Evolutionary conservation across 2,113 vertebrate genomes (phyloP), one percentile per base, ranked within the genome.

Genomic region (Oceanites oceanicus): DNA sequence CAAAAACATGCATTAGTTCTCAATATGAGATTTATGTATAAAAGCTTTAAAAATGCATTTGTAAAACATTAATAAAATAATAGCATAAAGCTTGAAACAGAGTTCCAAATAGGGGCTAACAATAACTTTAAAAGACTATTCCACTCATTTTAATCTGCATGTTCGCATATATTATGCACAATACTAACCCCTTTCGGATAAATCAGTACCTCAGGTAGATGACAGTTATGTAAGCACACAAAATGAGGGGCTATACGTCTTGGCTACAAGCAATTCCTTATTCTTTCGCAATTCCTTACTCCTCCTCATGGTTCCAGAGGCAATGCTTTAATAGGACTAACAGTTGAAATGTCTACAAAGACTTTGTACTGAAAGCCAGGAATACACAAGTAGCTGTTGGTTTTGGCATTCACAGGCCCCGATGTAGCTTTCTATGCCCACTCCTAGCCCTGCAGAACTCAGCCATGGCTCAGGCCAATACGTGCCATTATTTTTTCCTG

Each of bases 351-450:
- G 44, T 34, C 34, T 40, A 23, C 32, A 45, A 36, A 62, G 17
- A 38, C 23, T 65, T 38, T 38, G 7, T 21, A 47, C n/a, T 45
- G 17, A 17, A 67, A 63, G n/a, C 13, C 25, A 32, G 53, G 22
- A 68, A 40, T 4, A 49, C 29, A 7, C 6, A 44, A 18, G 6
- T 6, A 44, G 47, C 16, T 71, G 27, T 20, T n/a, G 34, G 15
- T 30, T 65, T 26, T 52, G 62, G 45, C 36, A 47, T 47, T 75
- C 25, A 11, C 14, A 11, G 40, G 8, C n/a, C 29, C 67, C 40
- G 25, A 13, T 0, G 1, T 0, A 21, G 3, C 25, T 34, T 45
- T 67, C 42, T 34, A 2, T 16, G 8, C 6, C 16, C 18, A 5
- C 3, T 29, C 22, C 12, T 3, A 42, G 25, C 13, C 11, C 38